Evolutionary conservation across 2,888 invertebrate species (phyloP), one percentile per base, ranked within the genome.

Genomic region (Latrodectus elegans): DNA sequence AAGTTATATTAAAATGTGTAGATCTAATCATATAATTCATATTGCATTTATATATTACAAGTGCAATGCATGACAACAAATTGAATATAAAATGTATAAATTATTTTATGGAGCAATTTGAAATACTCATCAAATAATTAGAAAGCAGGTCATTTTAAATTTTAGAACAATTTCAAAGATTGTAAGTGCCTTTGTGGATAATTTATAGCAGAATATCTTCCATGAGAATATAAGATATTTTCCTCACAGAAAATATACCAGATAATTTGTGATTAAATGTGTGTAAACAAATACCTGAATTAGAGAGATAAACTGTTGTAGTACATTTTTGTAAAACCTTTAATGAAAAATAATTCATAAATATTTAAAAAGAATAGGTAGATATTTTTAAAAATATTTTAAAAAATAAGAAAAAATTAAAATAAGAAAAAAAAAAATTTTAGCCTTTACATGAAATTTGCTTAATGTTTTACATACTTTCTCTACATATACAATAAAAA

Each of bases 11-110:
- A 52, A 78, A 38, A 52, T 17, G 53, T 49, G 73, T 73, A 38
- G 70, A 73, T 77, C 65, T 14, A 73, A 72, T 52, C 26, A 71
- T 49, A 67, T 51, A 17, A 52, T 51, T 64, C 17, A 72, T 17
- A 72, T 72, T 70, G 70, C 68, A 80, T 38, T 72, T 22, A 75
- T 75, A 75, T 26, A 72, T 60, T 22, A 72, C 49, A 12, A 14
- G 80, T 80, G 72, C 80, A 80, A 72, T 80, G 70, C 38, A 70
- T 70, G 53, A 65, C 17, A 80, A 64, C 71, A 72, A 70, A 55
- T 74, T 53, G 26, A 74, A 74, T 26, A 74, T 53, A 22, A 49
- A 14, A 74, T 55, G 12, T 15, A 15, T 26, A 55, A 14, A 14
- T 12, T 60, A 15, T 53, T 53, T 11, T 26, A 55, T 53, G 15